These are phyloP conservation scores for Rhagophthalmus giganteus DNA, from an alignment of 2,888 invertebrate species.

Conservation along the genomic window DNA sequence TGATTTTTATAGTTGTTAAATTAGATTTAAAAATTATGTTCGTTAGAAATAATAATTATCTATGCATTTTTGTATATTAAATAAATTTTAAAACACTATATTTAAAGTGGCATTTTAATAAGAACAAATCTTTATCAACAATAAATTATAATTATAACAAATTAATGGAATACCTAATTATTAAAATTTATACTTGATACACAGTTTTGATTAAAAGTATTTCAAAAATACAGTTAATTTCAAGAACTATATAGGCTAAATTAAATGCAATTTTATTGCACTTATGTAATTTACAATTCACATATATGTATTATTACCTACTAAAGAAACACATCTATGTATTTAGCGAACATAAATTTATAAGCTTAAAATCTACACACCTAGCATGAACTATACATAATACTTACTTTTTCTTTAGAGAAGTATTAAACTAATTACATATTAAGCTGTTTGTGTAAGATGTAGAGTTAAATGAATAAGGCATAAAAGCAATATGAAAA, in stretches of 20 bases:
- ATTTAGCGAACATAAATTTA: constrained; percentile 13
- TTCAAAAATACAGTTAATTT: constrained; percentile 18
- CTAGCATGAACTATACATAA: constrained; percentile 25
- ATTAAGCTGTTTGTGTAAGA: constrained; percentile 10
- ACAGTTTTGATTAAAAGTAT: constrained; percentile 2
- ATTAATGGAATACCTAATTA: no score
- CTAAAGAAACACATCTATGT: constrained; percentile 8
- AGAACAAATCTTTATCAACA: no score
- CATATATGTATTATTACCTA: constrained; percentile 10
- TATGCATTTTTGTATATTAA: no score
- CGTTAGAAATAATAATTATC: no score
- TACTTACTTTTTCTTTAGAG: constrained; percentile 25
- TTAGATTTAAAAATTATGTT: no score
- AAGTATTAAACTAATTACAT: constrained; percentile 10
- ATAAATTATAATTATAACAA: no score
- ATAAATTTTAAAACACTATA: no score
- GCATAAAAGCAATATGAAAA: constrained; percentile 13
- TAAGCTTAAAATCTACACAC: constrained; percentile 21
- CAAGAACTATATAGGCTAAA: constrained; percentile 14
- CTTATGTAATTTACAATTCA: constrained; percentile 9
- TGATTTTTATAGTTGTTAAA: neutral
- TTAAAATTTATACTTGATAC: no score
- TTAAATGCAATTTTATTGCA: constrained; percentile 22
- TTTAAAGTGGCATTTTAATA: no score
- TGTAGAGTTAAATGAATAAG: constrained; percentile 22